phyloP scores from a whole-genome alignment of 2,113 vertebrate species.

The Alosa alosa region DNA sequence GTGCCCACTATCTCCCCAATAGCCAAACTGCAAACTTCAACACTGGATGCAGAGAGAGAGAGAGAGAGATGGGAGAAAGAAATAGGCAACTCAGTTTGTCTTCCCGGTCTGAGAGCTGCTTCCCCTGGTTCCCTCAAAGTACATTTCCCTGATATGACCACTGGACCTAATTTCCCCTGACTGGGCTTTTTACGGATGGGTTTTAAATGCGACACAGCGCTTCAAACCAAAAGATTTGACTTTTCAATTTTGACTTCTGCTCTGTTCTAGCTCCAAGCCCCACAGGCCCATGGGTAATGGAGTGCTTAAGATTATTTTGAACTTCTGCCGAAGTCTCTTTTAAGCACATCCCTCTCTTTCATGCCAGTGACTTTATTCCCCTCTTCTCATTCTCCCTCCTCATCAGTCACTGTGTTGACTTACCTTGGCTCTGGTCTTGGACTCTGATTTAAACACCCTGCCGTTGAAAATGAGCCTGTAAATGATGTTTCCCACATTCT shows the following conservation, averaged over 20 bases:
- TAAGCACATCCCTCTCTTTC: not conserved
- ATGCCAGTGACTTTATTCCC: not conserved
- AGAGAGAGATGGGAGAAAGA: too few species aligned
- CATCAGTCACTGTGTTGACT: conserved; percentile 4
- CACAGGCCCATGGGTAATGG: conserved; percentile 10
- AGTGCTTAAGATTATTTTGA: conserved; percentile 14
- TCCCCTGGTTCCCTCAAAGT: not conserved
- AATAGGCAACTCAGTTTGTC: too few species aligned
- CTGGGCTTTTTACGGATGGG: not conserved
- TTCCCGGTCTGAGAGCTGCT: not conserved
- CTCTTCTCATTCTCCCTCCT: not conserved
- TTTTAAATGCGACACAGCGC: not conserved
- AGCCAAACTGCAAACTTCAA: too few species aligned
- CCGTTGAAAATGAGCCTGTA: not conserved
- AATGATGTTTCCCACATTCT: not conserved
- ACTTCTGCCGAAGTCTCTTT: conserved; percentile 1
- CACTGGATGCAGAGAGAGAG: too few species aligned
- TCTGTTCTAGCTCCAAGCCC: not conserved
- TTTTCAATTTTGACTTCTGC: conserved; percentile 2
- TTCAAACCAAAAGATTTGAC: not conserved
- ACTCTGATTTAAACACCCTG: not conserved
- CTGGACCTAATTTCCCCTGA: not conserved
- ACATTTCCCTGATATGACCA: not conserved
- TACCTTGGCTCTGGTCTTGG: not conserved
- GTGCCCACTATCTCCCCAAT: too few species aligned